phyloP scores from a whole-genome alignment of 2,888 invertebrate species.

The Mythimna loreyi region DNA sequence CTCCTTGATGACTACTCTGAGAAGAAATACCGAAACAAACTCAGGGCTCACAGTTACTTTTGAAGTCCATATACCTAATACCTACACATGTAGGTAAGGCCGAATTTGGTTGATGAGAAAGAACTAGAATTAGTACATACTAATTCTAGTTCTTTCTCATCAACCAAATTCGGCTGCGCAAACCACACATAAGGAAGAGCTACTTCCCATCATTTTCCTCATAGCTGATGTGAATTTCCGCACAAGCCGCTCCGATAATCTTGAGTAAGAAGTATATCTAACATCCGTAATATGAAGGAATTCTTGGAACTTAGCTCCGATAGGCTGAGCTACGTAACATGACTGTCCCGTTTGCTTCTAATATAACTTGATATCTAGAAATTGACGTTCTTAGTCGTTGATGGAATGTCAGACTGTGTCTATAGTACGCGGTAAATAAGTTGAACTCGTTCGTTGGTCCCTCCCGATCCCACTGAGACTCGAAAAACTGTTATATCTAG shows the following conservation, averaged over 20 bases:
- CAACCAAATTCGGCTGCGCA: slow-evolving; percentile 5
- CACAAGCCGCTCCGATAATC: neutral
- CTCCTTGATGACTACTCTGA: too few species aligned
- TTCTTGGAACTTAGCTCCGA: too few species aligned
- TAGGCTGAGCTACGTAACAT: neutral
- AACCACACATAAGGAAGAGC: slow-evolving; percentile 4
- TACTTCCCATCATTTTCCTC: slow-evolving; percentile 23
- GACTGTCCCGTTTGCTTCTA: slow-evolving; percentile 44
- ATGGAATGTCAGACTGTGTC: slow-evolving; percentile 25
- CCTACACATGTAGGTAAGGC: too few species aligned
- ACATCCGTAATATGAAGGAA: slow-evolving; percentile 13
- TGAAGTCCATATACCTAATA: too few species aligned
- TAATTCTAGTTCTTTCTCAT: neutral
- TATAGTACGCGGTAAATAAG: too few species aligned
- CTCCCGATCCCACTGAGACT: too few species aligned
- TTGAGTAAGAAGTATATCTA: slow-evolving; percentile 44
- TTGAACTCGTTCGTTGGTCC: too few species aligned
- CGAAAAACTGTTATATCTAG: too few species aligned
- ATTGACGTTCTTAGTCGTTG: slow-evolving; percentile 14
- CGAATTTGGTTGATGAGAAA: too few species aligned
- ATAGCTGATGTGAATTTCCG: slow-evolving; percentile 25
- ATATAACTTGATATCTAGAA: neutral
- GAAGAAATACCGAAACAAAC: too few species aligned
- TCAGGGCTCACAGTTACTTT: too few species aligned
- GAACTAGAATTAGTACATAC: too few species aligned